Base-by-base conservation (phyloP, 23 tunicate species). In the Phallusia fumigata region DNA sequence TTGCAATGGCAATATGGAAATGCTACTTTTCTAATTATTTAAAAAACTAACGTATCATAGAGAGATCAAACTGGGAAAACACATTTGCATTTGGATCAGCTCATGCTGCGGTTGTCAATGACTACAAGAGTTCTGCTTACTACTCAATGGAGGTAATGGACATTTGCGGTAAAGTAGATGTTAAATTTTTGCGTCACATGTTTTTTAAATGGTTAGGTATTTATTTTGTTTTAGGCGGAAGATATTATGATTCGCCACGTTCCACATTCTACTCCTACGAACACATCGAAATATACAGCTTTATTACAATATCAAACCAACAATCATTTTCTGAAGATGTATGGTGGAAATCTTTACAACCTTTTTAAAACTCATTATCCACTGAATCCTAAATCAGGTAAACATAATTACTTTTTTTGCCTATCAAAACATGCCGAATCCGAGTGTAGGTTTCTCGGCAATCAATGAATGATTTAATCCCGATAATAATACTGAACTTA, bases 281-380 rank as follows among this genome's bases (percentile, higher is more conserved):
- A 58, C 28, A 58, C 69, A 58, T 21, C 26, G 2, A 16, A 58
- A 58, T 6, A 2, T 13, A 21, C 69, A 58, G 26, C 69, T 22
- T 21, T 58, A 8, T 58, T 58, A 3, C 28, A 58, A 58, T 58
- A 58, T 58, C 28, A 58, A 22, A 58, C 69, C 26, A 58, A 58
- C 26, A 24, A 58, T 58, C 26, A 58, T 21, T 22, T 58, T 13
- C 16, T 58, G 28, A 22, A 58, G 28, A 21, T 24, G 28, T 58
- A 58, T 24, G 69, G 69, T 21, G 69, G 69, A 58, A 58, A 58
- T 58, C 69, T 58, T 58, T 58, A 58, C 69, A 58, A 58, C 13
- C 16, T 58, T 3, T 58, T 58, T 58, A 21, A 22, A 58, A 58
- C 8, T 21, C 69, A 58, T 58, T 58, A 58, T 13, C 28, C 69